Evolutionary conservation across 2,797 vertebrate genomes (phyloP), one percentile per base, ranked within the genome.

Genomic region (Adelosebastes latens): DNA sequence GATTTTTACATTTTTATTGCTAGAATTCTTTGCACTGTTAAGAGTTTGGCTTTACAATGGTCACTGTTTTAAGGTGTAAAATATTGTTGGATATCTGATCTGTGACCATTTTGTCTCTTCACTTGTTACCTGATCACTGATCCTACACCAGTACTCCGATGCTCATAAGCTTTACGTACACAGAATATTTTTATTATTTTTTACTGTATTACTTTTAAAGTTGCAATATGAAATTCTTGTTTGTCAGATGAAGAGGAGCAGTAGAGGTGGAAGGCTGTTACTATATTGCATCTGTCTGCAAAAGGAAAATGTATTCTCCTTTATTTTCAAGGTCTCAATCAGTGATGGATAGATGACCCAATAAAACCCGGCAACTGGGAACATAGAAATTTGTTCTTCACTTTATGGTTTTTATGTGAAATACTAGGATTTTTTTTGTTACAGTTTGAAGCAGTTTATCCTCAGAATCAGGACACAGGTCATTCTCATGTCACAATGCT

Each of bases 11-110:
- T 83, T 87, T 91, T 60, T 88, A 85, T 83, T 39, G 68, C 65
- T 79, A 59, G 79, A 75, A 68, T 83, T 85, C 46, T 91, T 93
- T 92, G 85, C 91, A 93, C 90, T 92, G 75, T 86, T 81, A 62
- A 78, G 79, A 79, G 72, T 68, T 82, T 83, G 75, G 82, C 86
- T 91, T 88, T 85, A 82, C 68, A 77, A 25, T 4, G 75, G 81
- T 80, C 79, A 63, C 75, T 62, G 83, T 86, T 91, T 84, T 66
- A 53, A 22, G n/a, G 63, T 90, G 79, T 89, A 83, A 77, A 86
- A 61, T 82, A 76, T 81, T 78, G 68, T 82, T 71, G 61, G 71
- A 72, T 75, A 81, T 89, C 68, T 89, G 79, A 90, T 87, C 73
- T 83, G 67, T 82, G 84, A 89, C 80, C 73, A 59, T 56, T 72